A percentile compares a stretch with the other conserved stretches of the same genome.
Evolutionary conservation across 2,113 vertebrate genomes (phyloP).

Genomic region (Lethenteron camtschaticum): DNA sequence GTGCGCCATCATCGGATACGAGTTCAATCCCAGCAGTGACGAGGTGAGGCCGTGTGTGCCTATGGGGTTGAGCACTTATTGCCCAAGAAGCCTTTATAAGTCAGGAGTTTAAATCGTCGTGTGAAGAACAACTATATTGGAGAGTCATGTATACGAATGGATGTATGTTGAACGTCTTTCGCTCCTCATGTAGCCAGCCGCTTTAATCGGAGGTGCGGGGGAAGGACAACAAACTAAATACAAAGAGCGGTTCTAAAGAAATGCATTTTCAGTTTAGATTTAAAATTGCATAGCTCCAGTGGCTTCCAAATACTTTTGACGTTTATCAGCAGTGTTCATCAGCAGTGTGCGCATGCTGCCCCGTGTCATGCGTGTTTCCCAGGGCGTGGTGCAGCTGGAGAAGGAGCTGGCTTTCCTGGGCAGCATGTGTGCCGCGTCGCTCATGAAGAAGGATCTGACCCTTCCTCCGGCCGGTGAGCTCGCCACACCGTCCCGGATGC

Average conservation of each 20-base stretch:
- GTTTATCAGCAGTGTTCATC: background rate
- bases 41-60: slow-evolving; percentile 35
- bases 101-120: no score
- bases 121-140: no score
- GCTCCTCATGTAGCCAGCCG: no score
- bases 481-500: background rate
- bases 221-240: no score
- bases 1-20: slow-evolving; percentile 82
- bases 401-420: slow-evolving; percentile 86
- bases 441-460: slow-evolving; percentile 96
- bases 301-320: background rate
- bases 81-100: no score
- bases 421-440: slow-evolving; percentile 75
- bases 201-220: no score
- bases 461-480: slow-evolving; percentile 53
- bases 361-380: slow-evolving; percentile 16
- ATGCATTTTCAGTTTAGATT: no score
- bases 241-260: no score
- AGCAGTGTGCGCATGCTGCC: slow-evolving; percentile 60
- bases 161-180: no score
- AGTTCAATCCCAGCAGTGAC: slow-evolving; percentile 79
- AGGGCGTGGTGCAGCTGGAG: slow-evolving; percentile 88
- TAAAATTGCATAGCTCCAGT: no score
- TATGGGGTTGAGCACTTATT: no score
- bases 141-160: no score